Evolutionary conservation across 2,888 invertebrate genomes (phyloP), one percentile per base, ranked within the genome.

Genomic region (Zygaena filipendulae): DNA sequence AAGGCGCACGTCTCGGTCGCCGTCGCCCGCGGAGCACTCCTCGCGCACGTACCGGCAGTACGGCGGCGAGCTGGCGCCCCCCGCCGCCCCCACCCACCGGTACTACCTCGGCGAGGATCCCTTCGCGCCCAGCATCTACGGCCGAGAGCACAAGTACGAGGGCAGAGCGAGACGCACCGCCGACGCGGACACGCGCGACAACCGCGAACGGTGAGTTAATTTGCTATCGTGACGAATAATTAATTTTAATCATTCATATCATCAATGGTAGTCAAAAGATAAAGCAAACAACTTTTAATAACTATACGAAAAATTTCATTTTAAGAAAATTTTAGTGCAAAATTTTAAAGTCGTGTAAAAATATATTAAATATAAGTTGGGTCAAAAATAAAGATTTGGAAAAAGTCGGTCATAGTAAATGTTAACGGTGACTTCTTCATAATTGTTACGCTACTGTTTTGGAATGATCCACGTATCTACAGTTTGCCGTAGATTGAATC

Each of bases 41-140:
- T 75, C 77, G 43, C 75, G 77, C 27, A 79, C 80, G 27, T 81
- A 80, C 61, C 68, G 67, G 46, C 75, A 69, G 58, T 79, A 79
- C 61, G 71, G 75, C 37, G 77, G 68, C 24, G 79, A 77, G 54
- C 48, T 74, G 46, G 69, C 77, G 50, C 77, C 79, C 55, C 70
- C 66, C 51, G 54, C 56, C 45, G 67, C 69, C 36, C 87, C 88
- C 7, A 83, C 88, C 38, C 90, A 90, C 56, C 84, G 88, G 42
- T 92, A 92, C 71, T 92, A 92, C 64, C 82, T 92, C 43, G 92
- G 92, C 20, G 92, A 92, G 71, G 92, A 92, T 79, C 92, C 92
- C 13, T 92, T 91, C 63, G 89, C 87, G 32, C 89, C 88, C 39
- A 90, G 88, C 67, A 88, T 91, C 57, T 92, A 90, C 64, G 91